Evolutionary conservation across 2,113 vertebrate genomes (phyloP), one percentile per base, ranked within the genome.

Genomic region (Gulo gulo): DNA sequence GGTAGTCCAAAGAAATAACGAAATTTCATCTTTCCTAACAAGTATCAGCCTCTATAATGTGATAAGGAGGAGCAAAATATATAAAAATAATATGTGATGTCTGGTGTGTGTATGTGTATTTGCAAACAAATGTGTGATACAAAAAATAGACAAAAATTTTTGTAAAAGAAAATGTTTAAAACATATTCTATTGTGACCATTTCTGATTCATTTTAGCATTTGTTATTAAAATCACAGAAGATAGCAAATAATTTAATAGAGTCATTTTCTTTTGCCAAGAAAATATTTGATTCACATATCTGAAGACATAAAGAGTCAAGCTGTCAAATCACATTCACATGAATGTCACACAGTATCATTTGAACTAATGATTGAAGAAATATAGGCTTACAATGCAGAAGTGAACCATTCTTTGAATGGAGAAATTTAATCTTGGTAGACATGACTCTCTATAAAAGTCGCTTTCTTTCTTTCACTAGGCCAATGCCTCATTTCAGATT

Each of bases 381-480:
- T 21, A 12, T 26, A 57, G 14, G 21, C 7, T 50, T 31, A 57
- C 6, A 90, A 20, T 0, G 1, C 34, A 59, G 61, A 55, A 11
- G 7, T 15, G 21, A 69, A 8, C 0, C 2, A 52, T 18, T 65
- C 3, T 78, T 57, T 50, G 20, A 65, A 3, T n/a, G 39, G 6
- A 52, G 47, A 85, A 80, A 34, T 36, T 7, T 85, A 29, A 71
- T 36, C 18, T 11, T 47, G 12, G 24, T 57, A 7, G 16, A n/a
- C 3, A 29, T 0, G 1, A 39, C 2, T 63, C 24, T 45, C 6
- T 12, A 12, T 2, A 36, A 42, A 47, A 65, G 10, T 8, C 1
- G 9, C 31, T 16, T 61, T 1, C 6, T 67, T 71, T 36, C 29
- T 76, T 79, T 4, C 20, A 61, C 11, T 91, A 82, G 4, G 7